Evolutionary conservation across 1,140 invertebrate genomes (phyloP), one percentile per base, ranked within the genome.

Genomic region (Drosophila nigromelanica): DNA sequence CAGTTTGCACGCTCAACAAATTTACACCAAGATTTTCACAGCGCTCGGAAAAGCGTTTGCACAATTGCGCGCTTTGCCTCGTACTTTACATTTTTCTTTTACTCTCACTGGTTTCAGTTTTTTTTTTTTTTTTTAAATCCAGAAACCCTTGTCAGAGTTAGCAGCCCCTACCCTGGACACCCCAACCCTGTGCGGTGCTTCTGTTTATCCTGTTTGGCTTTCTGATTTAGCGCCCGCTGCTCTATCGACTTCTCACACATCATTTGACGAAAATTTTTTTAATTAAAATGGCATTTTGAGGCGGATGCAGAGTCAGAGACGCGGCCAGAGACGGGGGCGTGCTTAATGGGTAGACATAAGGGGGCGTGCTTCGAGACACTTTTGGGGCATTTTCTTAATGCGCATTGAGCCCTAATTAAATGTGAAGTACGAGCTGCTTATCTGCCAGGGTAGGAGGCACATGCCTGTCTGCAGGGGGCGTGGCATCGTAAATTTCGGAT

Each of bases 171-270:
- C 10, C 18, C 15, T 1, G 30, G 6, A 3, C 24, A 5, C 35
- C 15, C 40, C 10, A 7, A 18, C 14, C 37, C 21, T 50, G 27
- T 5, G 21, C 14, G 3, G 33, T 4, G 14, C 55, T 14, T 2
- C 39, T 21, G 42, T 35, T 63, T 77, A 62, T 78, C 55, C 78
- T 87, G 83, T 87, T 87, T 87, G 82, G 71, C 72, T 76, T 87
- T 87, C 72, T 79, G 82, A 89, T 82, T 87, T 82, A 87, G 68
- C 80, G 60, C 60, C 55, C 52, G 74, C 54, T 48, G 58, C 81
- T 79, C 75, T 82, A 87, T 87, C 82, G 82, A 87, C 83, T 87
- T 87, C 83, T 89, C 82, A 87, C 82, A 87, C 82, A 87, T 87
- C 82, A 89, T 82, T 89, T 87, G 82, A 64, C 63, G 66, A 69